phyloP scores from a whole-genome alignment of 2,888 invertebrate genomes.

The Boloria euphrosyne region DNA sequence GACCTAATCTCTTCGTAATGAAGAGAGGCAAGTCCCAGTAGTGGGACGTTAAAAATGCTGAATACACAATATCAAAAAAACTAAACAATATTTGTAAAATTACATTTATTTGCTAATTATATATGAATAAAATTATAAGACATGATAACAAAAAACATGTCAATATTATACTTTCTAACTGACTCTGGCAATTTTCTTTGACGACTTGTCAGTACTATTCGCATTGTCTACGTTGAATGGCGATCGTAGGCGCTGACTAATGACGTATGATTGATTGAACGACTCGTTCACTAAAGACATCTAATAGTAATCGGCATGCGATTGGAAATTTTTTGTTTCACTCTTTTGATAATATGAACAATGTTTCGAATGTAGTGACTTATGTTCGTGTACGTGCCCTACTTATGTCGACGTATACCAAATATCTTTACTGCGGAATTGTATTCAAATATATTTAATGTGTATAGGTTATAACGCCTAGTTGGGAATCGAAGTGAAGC shows the following conservation, averaged over 20 bases:
- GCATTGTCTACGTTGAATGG: conserved; percentile 49
- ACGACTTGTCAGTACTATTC: conserved; percentile 42
- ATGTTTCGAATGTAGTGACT: conserved; percentile 18
- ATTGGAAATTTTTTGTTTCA: conserved; percentile 28
- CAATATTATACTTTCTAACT: conserved; percentile 38
- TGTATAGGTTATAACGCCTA: too few species aligned
- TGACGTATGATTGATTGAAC: conserved; percentile 67
- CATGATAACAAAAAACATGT: conserved; percentile 26
- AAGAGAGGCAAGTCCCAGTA: too few species aligned
- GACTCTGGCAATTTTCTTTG: conserved; percentile 41
- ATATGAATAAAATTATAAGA: not conserved
- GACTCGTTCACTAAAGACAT: conserved; percentile 68
- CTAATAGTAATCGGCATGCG: conserved; percentile 52
- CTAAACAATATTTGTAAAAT: not conserved
- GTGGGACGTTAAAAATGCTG: too few species aligned
- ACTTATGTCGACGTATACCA: not conserved
- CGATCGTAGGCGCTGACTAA: conserved; percentile 63
- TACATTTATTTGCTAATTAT: not conserved
- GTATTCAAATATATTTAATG: not conserved
- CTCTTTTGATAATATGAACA: conserved; percentile 20
- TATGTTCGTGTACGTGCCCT: not conserved
- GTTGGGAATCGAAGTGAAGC: too few species aligned
- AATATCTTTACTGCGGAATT: not conserved
- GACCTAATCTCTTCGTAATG: too few species aligned
- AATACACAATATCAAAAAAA: too few species aligned